Evolutionary conservation across 2,888 invertebrate genomes (phyloP).

Genomic region (Crepidodera aurea): DNA sequence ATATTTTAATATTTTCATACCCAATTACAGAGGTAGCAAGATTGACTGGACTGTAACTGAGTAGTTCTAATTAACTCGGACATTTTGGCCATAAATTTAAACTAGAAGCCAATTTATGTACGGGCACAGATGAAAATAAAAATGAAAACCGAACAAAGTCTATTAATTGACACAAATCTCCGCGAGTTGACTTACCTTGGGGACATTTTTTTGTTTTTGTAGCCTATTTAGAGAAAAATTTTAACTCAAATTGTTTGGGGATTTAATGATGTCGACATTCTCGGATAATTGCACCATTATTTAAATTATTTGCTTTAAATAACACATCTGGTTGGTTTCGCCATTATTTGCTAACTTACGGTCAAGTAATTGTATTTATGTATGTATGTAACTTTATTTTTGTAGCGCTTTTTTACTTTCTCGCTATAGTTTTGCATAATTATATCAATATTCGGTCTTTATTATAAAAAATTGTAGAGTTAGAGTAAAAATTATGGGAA

Average conservation of each 20-base stretch:
- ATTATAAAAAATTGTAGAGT: too few relatives aligned
- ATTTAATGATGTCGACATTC: slow-evolving; percentile 26
- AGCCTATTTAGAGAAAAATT: slow-evolving; percentile 19
- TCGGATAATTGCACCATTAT: slow-evolving; percentile 16
- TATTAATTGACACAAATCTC: slow-evolving; percentile 52
- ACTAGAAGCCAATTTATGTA: slow-evolving; percentile 53
- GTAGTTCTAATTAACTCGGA: slow-evolving; percentile 57
- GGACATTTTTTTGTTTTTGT: slow-evolving; percentile 8
- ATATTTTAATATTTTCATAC: too few relatives aligned
- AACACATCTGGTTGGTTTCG: neutral
- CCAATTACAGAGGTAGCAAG: too few relatives aligned
- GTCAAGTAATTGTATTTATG: too few relatives aligned
- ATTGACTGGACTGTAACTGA: slow-evolving; percentile 44
- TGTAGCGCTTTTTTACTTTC: too few relatives aligned
- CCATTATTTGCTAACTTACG: too few relatives aligned
- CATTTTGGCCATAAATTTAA: slow-evolving; percentile 56
- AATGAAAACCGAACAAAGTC: slow-evolving; percentile 53
- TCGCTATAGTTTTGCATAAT: too few relatives aligned
- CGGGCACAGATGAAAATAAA: slow-evolving; percentile 51
- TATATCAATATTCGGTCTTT: too few relatives aligned
- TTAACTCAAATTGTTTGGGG: slow-evolving; percentile 18
- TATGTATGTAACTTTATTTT: too few relatives aligned
- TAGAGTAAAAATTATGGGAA: too few relatives aligned
- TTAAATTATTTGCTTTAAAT: slow-evolving; percentile 9
- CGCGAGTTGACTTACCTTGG: slow-evolving; percentile 33